Evolutionary conservation across 1,140 invertebrate genomes (phyloP), one percentile per base, ranked within the genome.

Genomic region (Tetraneura akinire): DNA sequence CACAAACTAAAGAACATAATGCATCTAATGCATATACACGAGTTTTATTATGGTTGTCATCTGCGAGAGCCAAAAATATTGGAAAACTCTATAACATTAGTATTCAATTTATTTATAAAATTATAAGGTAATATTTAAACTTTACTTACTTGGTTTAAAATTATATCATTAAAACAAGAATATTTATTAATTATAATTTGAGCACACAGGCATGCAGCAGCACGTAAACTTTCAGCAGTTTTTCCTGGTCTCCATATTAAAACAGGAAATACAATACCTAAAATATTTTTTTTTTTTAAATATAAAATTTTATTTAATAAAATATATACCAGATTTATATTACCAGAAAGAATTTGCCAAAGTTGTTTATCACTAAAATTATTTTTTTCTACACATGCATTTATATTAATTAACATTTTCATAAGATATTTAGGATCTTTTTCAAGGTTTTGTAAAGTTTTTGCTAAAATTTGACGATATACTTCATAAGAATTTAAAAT

Each of bases 221-320:
- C 93, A 71, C 95, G 87, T 81, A 95, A 89, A 6, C 92, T 91
- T 84, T 92, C 92, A 0, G 94, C 91, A 21, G 90, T 90, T 37
- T 91, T 88, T 0, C 95, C 95, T n/a, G 94, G 92, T 23, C 88
- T 87, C 95, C 95, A 97, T 16, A 91, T 87, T 78, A 96, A 86
- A 84, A 92, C 91, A 1, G 92, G 92, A 51, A 91, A 85, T 82
- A 97, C 90, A 62, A 94, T 87, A 57, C 91, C 90, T 87, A 84
- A 87, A 82, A 87, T 82, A 81, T 80, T 32, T 66, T 9, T 1
- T 32, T 18, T 26, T 26, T 47, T 47, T 26, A 37, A n/a, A n/a
- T 37, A 37, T 37, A 37, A 37, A 37, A 37, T 8, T 2, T 21
- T 45, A 32, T 45, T 16, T 49, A 49, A 70, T 70, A 49, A 55